Evolutionary conservation across 2,797 vertebrate species (phyloP), one percentile per base, ranked within the genome.

Genomic region (Luscinia luscinia): DNA sequence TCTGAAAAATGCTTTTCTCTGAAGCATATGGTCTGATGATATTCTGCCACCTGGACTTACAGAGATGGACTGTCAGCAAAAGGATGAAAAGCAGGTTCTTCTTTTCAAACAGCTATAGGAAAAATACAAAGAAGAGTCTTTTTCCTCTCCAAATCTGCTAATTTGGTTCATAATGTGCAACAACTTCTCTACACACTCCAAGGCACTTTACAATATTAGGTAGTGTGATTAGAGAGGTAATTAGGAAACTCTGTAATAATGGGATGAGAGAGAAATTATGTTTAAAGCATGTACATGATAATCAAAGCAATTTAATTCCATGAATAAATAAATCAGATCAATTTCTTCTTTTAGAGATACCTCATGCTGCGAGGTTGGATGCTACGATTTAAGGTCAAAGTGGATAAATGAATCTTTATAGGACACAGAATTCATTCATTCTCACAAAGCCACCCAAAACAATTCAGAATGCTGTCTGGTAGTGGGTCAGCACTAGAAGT

Each of bases 201-300:
- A 87, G 40, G 30, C 66, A 91, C 94, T 96, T 94, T 88, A 94
- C 43, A 81, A 58, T 86, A 94, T 94, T 96, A 95, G 69, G 61
- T 84, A 81, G 48, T 70, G 54, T 91, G 91, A 94, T 96, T 96
- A 95, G 43, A 85, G 87, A 66, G 54, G 49, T 94, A 94, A 94
- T 96, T 95, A 94, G 40, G 51, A 86, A 91, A 73, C 18, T 58
- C 26, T 69, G 57, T 72, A 88, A 89, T 93, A 83, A 81, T 84
- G 69, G 41, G 28, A 89, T 78, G 66, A 86, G 82, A 87, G 38
- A 81, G 73, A 88, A 64, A 23, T 59, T 66, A 70, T 89, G 48
- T 27, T 94, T 91, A 85, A 94, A 95, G 46, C 32, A 17, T 86
- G 41, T 84, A 55, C 46, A 11, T 94, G 84, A 93, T 66, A 83